Evolutionary conservation across 2,888 invertebrate genomes (phyloP).

Genomic region (Sarcophaga carnaria): DNA sequence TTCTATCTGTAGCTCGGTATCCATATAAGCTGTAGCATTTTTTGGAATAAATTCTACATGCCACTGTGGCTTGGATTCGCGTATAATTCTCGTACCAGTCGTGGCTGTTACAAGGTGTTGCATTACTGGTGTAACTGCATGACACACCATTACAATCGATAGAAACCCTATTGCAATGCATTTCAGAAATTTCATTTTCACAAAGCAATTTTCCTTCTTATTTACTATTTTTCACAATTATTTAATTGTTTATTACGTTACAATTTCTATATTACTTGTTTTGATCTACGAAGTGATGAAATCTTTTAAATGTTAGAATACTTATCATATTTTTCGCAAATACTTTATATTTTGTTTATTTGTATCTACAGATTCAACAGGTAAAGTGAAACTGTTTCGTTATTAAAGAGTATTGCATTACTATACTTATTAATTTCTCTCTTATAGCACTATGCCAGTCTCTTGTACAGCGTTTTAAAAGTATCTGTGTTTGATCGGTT

Average conservation of each 20-base stretch:
- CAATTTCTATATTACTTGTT: neutral
- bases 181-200: conserved; percentile 51
- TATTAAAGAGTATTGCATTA: neutral
- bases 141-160: neutral
- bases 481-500: no score
- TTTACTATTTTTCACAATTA: neutral
- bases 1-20: conserved; percentile 68
- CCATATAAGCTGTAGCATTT: conserved; percentile 74
- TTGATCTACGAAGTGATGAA: neutral
- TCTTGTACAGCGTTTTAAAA: no score
- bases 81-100: neutral
- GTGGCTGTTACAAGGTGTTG: conserved; percentile 40
- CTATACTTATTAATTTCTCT: neutral
- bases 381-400: neutral
- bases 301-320: conserved; percentile 7
- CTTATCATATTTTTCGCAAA: conserved; percentile 29
- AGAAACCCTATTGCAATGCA: conserved; percentile 22
- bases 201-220: neutral
- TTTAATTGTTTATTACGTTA: neutral
- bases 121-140: conserved; percentile 19
- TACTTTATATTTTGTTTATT: conserved; percentile 15
- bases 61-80: conserved; percentile 69
- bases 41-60: conserved; percentile 74
- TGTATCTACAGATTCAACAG: conserved; percentile 41
- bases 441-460: neutral